Conservation (phyloP, 2,888 invertebrate genomes). For the Lasioglossum leucozonium region DNA sequence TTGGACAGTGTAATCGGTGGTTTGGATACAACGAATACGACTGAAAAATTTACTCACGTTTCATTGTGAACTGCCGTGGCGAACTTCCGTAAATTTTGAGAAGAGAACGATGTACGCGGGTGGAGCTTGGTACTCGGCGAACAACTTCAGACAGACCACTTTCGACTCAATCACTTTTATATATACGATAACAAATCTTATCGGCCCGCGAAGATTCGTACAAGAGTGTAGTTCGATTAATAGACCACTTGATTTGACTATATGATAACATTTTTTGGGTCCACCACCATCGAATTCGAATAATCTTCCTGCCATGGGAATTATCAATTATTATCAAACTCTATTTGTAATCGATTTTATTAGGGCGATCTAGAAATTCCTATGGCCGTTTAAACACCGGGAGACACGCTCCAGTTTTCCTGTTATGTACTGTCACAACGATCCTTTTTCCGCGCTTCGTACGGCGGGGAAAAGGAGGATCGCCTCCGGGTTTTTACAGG, state of each 20-base stretch:
- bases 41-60: not conserved
- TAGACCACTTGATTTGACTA: not conserved
- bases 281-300: not conserved
- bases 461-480: too few species aligned
- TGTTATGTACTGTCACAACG: too few species aligned
- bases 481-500: too few species aligned
- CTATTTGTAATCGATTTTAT: not conserved
- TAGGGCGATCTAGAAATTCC: not conserved
- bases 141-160: not conserved
- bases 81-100: not conserved
- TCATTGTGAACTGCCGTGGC: not conserved
- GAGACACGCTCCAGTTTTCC: not conserved
- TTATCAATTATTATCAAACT: too few species aligned
- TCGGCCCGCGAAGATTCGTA: not conserved
- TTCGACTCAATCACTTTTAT: not conserved
- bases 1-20: too few species aligned
- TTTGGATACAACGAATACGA: not conserved
- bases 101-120: not conserved
- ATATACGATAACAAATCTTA: not conserved
- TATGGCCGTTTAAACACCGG: not conserved
- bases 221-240: not conserved
- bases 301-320: not conserved
- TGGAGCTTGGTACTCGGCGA: not conserved
- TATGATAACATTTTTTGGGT: not conserved
- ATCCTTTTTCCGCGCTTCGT: too few species aligned